Evolutionary conservation across 2,888 invertebrate genomes (phyloP).

Genomic region (Spodoptera exigua): DNA sequence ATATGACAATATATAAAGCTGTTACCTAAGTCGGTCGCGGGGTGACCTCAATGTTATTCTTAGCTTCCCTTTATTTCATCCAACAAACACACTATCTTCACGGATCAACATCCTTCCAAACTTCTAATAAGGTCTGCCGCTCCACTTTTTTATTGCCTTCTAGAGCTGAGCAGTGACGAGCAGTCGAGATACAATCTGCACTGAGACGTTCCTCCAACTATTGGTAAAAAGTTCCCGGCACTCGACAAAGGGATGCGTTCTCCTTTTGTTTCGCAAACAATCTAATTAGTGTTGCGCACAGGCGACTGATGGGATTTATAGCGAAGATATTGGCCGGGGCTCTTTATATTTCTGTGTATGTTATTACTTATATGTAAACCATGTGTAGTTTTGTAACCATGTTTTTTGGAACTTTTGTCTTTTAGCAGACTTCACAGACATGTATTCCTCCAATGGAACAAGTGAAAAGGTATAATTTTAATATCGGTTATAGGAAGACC

Average conservation of each 20-base stretch:
- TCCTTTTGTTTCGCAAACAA: constrained; percentile 73
- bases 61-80: constrained; percentile 53
- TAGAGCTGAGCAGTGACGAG: constrained; percentile 22
- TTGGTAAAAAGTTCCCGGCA: constrained; percentile 61
- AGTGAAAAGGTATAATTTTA: too few relatives aligned
- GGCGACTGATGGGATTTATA: constrained; percentile 44
- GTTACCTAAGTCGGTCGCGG: constrained; percentile 24
- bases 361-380: background rate
- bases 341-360: background rate
- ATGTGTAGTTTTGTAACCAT: background rate
- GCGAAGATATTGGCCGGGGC: constrained; percentile 12
- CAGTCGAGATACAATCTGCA: constrained; percentile 49
- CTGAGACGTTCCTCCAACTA: constrained; percentile 57
- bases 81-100: constrained; percentile 55
- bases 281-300: constrained; percentile 73
- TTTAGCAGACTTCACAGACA: too few relatives aligned
- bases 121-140: constrained; percentile 60
- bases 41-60: constrained; percentile 52
- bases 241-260: constrained; percentile 64
- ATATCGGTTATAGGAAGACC: too few relatives aligned
- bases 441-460: too few relatives aligned
- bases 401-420: too few relatives aligned
- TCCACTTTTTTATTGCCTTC: constrained; percentile 57
- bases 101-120: constrained; percentile 56
- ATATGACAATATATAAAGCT: too few relatives aligned